Evolutionary conservation across 2,888 invertebrate genomes (phyloP).

Genomic region (Drosophila macrospina): DNA sequence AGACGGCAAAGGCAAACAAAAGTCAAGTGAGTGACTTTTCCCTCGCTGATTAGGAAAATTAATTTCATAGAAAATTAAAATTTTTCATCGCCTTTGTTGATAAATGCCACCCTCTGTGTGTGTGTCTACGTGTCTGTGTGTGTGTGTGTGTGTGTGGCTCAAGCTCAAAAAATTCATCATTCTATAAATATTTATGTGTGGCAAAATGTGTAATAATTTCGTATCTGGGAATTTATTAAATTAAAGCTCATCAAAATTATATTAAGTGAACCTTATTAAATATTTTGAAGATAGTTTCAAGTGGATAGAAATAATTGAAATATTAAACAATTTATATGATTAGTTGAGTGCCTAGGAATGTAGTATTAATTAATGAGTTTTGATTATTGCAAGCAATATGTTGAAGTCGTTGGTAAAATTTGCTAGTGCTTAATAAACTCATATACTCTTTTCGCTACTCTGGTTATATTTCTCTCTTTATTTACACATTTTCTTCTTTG

Average conservation of each 20-base stretch:
- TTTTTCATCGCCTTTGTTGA: constrained; percentile 36
- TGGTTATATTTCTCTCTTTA: too few relatives aligned
- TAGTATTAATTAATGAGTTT: too few relatives aligned
- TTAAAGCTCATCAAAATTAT: neutral
- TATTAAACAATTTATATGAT: neutral
- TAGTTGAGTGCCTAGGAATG: too few relatives aligned
- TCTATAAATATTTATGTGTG: neutral
- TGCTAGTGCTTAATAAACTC: too few relatives aligned
- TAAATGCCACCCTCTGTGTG: constrained; percentile 22
- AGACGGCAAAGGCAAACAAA: constrained; percentile 60
- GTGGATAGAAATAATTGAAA: neutral
- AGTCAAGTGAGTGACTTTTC: constrained; percentile 71
- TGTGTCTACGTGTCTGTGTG: neutral
- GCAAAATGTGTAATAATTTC: neutral
- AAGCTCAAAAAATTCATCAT: constrained; percentile 4
- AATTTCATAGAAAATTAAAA: constrained; percentile 70
- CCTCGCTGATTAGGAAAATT: constrained; percentile 71
- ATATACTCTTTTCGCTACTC: too few relatives aligned
- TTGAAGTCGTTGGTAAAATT: too few relatives aligned
- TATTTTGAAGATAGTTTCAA: neutral
- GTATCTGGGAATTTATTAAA: neutral
- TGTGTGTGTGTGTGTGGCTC: neutral
- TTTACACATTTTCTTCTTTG: too few relatives aligned
- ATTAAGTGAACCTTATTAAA: neutral
- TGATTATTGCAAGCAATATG: too few relatives aligned